Evolutionary conservation across 2,888 invertebrate species (phyloP), one percentile per base, ranked within the genome.

Genomic region (Limnephilus rhombicus): DNA sequence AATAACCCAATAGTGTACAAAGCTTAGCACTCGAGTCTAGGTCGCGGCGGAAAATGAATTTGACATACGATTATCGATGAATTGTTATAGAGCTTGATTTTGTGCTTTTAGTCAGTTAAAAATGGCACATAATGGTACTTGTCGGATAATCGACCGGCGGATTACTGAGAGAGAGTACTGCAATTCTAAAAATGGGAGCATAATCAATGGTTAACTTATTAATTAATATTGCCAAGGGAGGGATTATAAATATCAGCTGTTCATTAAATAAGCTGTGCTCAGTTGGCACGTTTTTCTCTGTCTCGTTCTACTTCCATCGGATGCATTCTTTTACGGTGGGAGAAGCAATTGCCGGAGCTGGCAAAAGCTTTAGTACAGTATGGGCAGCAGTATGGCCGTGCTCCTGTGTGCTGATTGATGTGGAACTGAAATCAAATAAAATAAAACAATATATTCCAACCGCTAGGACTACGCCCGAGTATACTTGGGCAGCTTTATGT

Each of bases 351-450:
- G 18, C 97, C 97, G 45, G 97, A 97, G 95, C 97, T 97, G 85
- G 97, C 97, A 94, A 98, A 97, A 91, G 97, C 96, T 95, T 97
- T 97, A 0, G 97, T 97, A 95, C 97, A 98, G 94, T 97, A 97
- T 53, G 97, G 97, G 94, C 98, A 98, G 95, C 97, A 97, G 95
- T 97, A 98, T 41, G 98, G 98, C 94, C 97, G 96, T 7, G 96
- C 97, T 87, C 97, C 98, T n/a, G 97, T 97, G 94, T 98, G 98
- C 94, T 97, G 97, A 94, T 98, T 98, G 94, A 97, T 97, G 94
- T 98, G 98, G 94, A 97, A 97, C 97, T 97, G 95, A 96, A 90
- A 92, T 85, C 29, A 91, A 31, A 68, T 86, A n/a, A 15, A 45
- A 29, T 12, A 45, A 12, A 45, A 45, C 12, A 12, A 45, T 7